Percentiles rank a stretch among this genome's conserved stretches.
Evolutionary conservation across 2,888 invertebrate genomes (phyloP).

Genomic region (Drosophila austrosaltans): DNA sequence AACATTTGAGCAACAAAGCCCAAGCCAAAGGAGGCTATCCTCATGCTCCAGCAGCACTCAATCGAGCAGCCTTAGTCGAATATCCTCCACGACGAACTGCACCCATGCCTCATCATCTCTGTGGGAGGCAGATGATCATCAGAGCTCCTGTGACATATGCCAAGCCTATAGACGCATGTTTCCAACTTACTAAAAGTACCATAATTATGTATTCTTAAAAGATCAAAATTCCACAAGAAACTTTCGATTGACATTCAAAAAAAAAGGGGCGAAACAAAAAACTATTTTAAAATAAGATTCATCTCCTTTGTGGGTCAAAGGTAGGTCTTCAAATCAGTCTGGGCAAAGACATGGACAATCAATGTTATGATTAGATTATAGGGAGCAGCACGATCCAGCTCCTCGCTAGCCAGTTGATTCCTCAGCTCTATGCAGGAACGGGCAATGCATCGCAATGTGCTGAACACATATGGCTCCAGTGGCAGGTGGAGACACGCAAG

Average conservation of each 20-base stretch:
- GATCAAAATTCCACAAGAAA: not conserved
- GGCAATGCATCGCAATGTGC: constrained; percentile 80
- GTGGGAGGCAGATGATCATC: constrained; percentile 58
- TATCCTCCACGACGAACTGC: constrained; percentile 53
- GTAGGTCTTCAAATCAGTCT: constrained; percentile 80
- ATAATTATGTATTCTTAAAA: not conserved
- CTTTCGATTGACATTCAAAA: not conserved
- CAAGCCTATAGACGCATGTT: constrained; percentile 72
- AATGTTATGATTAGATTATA: constrained; percentile 81
- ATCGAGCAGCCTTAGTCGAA: constrained; percentile 56
- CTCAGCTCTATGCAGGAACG: constrained; percentile 78
- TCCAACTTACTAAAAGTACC: constrained; percentile 24
- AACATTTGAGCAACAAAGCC: not conserved
- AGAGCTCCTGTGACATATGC: constrained; percentile 72
- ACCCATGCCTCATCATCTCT: constrained; percentile 14
- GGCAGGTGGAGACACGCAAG: constrained; percentile 82
- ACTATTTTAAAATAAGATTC: not conserved
- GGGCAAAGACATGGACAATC: constrained; percentile 81
- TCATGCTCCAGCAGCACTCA: constrained; percentile 67
- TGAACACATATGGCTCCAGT: constrained; percentile 81
- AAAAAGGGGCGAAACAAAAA: not conserved
- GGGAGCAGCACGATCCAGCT: constrained; percentile 75
- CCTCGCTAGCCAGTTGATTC: constrained; percentile 66
- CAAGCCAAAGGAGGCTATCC: constrained; percentile 53
- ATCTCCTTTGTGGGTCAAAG: constrained; percentile 55